Base-by-base conservation (phyloP, 2,888 invertebrate genomes). In the Aporophyla nigra region DNA sequence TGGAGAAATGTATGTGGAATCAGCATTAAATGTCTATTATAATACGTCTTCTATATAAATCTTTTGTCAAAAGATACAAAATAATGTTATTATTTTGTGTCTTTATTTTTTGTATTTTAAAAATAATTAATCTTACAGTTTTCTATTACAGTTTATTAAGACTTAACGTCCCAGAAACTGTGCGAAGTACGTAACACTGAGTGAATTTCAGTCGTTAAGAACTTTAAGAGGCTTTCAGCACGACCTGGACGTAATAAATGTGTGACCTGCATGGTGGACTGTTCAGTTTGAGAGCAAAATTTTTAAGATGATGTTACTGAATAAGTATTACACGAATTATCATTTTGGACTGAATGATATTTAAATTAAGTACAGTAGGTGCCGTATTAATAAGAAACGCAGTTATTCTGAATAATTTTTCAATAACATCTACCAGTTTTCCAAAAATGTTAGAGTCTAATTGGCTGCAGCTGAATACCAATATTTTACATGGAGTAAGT, bases 121-220 rank as follows among this genome's bases (percentile, higher is more conserved):
- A 59, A 82, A 51, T 51, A 65, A 19, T 51, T 33, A 21, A 61
- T 51, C 51, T 66, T 46, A 12, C 58, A 61, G 51, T 66, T 77
- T 82, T 43, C 69, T 70, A 61, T 76, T 56, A 70, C 24, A 66
- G 24, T 69, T 82, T 61, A 82, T 80, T 76, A 76, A 46, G 61
- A 51, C 65, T 81, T 79, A 73, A 53, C 33, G 66, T 62, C 51
- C 24, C 14, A 72, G 61, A 53, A 83, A 63, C 67, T 53, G 65
- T 63, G 27, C 33, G 40, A 14, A 77, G 53, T 53, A 62, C 56
- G 62, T 51, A 66, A 66, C 27, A 70, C 71, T 68, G 71, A 77
- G 78, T 78, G 79, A 83, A 79, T 58, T 83, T 40, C 16, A 70
- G 73, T 65, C 66, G 27, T 73, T 81, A 83, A 78, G n/a, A 49